Evolutionary conservation across 2,113 vertebrate genomes (phyloP).

Genomic region (Psettodes erumei): DNA sequence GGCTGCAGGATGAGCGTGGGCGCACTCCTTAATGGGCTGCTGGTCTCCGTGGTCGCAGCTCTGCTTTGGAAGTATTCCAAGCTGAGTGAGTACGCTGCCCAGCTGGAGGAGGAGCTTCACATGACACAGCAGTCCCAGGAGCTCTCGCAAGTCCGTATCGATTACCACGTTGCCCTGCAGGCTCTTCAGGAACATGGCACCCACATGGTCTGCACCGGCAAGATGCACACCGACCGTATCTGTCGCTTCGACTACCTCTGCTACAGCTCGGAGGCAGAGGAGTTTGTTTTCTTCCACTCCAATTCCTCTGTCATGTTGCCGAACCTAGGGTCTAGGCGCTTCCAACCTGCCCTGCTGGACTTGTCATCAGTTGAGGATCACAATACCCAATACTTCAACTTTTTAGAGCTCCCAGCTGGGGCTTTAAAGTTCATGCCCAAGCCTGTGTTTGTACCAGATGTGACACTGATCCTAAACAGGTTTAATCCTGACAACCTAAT

Average conservation of each 20-base stretch:
- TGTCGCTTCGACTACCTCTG: conserved; percentile 97
- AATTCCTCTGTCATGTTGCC: conserved; percentile 94
- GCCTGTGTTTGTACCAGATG: conserved; percentile 95
- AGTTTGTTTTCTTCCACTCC: conserved; percentile 97
- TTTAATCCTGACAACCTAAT: conserved; percentile 99
- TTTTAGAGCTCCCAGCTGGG: conserved; percentile 92
- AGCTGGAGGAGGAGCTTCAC: conserved; percentile 91
- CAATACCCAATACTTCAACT: conserved; percentile 98
- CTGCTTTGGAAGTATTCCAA: conserved; percentile 94
- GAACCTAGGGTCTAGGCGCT: conserved; percentile 93
- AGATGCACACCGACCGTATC: conserved; percentile 96
- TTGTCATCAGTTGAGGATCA: conserved; percentile 97
- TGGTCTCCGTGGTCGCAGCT: conserved; percentile 92
- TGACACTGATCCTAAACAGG: conserved; percentile 92
- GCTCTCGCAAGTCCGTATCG: conserved; percentile 83
- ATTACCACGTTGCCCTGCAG: conserved; percentile 92
- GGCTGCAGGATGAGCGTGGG: conserved; percentile 93
- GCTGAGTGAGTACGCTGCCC: conserved; percentile 87
- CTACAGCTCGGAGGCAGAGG: conserved; percentile 93
- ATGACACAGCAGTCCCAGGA: conserved; percentile 85
- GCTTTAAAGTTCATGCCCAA: conserved; percentile 95
- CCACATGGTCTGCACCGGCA: conserved; percentile 95
- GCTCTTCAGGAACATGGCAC: conserved; percentile 91
- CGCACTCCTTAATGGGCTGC: conserved; percentile 90
- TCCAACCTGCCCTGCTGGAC: conserved; percentile 95